Conservation (phyloP, 2,113 vertebrate genomes). For the Mellivora capensis region DNA sequence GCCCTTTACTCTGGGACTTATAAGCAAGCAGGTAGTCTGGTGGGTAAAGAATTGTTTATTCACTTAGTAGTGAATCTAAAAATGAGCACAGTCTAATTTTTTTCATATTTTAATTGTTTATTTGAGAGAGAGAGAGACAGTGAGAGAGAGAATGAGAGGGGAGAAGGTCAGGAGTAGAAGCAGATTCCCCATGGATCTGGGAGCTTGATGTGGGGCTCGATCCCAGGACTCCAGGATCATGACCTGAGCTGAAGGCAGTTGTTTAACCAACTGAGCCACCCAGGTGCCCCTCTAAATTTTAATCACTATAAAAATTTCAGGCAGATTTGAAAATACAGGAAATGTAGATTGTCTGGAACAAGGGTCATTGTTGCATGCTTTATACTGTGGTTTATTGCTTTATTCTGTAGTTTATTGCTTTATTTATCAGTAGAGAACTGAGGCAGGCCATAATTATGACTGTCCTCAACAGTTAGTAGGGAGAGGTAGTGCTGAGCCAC, state of each 20-base stretch:
- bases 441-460: neutral
- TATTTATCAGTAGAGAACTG: neutral
- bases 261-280: too few relatives aligned
- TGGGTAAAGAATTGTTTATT: neutral
- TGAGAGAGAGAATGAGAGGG: too few relatives aligned
- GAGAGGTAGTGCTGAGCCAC: neutral
- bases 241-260: too few relatives aligned
- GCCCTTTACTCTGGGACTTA: neutral
- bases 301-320: neutral
- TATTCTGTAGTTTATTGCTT: neutral
- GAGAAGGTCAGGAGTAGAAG: too few relatives aligned
- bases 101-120: too few relatives aligned
- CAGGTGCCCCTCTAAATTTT: neutral
- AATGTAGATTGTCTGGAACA: neutral
- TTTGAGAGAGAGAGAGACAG: too few relatives aligned
- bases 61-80: neutral
- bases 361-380: neutral
- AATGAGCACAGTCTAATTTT: neutral
- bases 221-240: too few relatives aligned
- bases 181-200: too few relatives aligned
- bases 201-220: too few relatives aligned
- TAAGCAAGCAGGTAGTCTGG: too few relatives aligned
- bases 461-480: neutral
- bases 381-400: neutral
- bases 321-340: neutral